Evolutionary conservation across 2,888 invertebrate genomes (phyloP).

Genomic region (Apodemia hepburni): DNA sequence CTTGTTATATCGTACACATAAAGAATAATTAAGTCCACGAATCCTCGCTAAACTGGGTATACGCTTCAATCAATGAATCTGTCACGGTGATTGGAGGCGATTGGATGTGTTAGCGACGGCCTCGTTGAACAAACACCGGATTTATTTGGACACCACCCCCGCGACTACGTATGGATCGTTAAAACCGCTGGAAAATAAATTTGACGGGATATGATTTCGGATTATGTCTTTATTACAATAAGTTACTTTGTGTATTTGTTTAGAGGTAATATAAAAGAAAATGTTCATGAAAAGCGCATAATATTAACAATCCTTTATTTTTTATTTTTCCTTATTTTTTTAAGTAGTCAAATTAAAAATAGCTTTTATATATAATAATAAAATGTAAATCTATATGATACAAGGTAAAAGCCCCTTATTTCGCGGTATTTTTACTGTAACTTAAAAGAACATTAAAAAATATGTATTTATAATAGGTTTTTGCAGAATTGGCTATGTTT

Average conservation of each 20-base stretch:
- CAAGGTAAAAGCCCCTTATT: no score
- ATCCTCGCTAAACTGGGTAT: slow-evolving; percentile 18
- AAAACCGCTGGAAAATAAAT: slow-evolving; percentile 16
- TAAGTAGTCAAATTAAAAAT: no score
- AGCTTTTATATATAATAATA: no score
- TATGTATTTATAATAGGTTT: no score
- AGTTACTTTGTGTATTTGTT: not conserved
- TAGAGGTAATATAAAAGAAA: not conserved
- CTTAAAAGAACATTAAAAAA: no score
- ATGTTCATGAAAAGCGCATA: not conserved
- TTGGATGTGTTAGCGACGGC: slow-evolving; percentile 36
- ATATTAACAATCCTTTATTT: no score
- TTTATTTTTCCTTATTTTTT: no score
- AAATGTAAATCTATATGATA: no score
- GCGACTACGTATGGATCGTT: slow-evolving; percentile 26
- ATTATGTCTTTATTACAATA: not conserved
- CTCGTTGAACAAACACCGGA: slow-evolving; percentile 33
- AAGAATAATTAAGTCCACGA: slow-evolving; percentile 24
- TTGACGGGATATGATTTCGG: slow-evolving; percentile 10
- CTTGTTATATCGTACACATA: slow-evolving; percentile 6
- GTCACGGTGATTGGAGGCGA: slow-evolving; percentile 43
- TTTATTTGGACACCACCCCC: slow-evolving; percentile 33
- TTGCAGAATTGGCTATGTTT: no score
- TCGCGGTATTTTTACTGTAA: no score
- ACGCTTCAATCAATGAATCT: slow-evolving; percentile 44